These are phyloP conservation scores for Montipora capitata DNA, from an alignment of 92 coral and sea anemone genomes.

Conservation along the genomic window DNA sequence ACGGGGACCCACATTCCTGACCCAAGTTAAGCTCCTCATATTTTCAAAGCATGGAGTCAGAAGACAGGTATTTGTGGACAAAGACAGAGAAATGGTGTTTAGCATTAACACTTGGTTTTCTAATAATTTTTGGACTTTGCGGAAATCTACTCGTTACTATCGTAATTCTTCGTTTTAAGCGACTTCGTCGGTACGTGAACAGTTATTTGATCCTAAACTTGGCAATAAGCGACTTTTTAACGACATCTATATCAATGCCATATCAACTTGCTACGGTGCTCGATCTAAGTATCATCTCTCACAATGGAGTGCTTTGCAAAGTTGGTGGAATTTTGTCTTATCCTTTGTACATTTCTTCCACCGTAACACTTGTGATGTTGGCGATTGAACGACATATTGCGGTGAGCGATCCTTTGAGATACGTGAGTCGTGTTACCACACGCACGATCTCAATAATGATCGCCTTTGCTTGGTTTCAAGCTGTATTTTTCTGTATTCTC, in stretches of 20 bases:
- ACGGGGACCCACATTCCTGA: no score
- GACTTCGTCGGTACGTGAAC: conserved; percentile 71
- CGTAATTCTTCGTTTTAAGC: conserved; percentile 53
- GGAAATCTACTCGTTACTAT: conserved; percentile 73
- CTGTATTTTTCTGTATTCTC: conserved; percentile 39
- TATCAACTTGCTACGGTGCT: conserved; percentile 69
- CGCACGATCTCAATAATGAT: conserved; percentile 65
- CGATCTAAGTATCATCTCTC: conserved; percentile 53
- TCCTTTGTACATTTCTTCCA: conserved; percentile 74
- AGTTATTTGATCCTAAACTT: conserved; percentile 75
- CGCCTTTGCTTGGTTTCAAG: conserved; percentile 67
- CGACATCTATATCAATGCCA: conserved; percentile 70
- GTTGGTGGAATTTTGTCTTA: conserved; percentile 76
- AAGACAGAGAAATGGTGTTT: conserved; percentile 23
- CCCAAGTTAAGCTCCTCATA: no score
- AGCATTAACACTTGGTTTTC: conserved; percentile 49
- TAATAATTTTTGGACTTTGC: conserved; percentile 66
- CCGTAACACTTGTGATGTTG: conserved; percentile 77
- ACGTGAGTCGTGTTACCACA: conserved; percentile 63
- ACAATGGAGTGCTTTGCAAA: conserved; percentile 61
- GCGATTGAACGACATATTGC: conserved; percentile 81
- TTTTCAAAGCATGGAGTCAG: not conserved
- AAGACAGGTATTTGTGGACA: conserved; percentile 23
- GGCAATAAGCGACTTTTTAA: conserved; percentile 68
- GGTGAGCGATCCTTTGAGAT: conserved; percentile 75